Percentiles rank a stretch among this genome's conserved stretches.
Conservation (phyloP, 1,140 invertebrate genomes). For the Caenorhabditis tropicalis region DNA sequence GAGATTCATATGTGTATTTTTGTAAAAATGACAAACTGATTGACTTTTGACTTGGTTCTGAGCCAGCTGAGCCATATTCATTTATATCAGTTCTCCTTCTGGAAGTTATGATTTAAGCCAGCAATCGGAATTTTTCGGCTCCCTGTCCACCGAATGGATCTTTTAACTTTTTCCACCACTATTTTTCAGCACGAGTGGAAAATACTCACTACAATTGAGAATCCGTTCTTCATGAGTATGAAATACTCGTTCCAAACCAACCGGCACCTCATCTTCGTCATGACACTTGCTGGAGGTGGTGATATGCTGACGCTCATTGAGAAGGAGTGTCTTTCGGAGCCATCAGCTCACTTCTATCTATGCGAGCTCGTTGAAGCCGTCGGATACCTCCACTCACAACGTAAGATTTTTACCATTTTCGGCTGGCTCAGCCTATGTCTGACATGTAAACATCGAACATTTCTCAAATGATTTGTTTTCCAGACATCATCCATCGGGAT, state of each 20-base stretch:
- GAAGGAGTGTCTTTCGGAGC: not conserved
- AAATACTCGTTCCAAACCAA: not conserved
- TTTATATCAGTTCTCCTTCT: too few relatives aligned
- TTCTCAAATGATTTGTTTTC: not conserved
- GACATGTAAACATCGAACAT: too few relatives aligned
- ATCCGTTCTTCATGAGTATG: not conserved
- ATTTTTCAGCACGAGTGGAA: constrained; percentile 15
- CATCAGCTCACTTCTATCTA: not conserved
- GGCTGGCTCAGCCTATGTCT: too few relatives aligned
- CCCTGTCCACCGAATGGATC: too few relatives aligned
- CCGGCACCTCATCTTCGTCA: not conserved
- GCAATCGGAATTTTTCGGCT: too few relatives aligned
- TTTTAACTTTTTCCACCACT: too few relatives aligned
- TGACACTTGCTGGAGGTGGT: not conserved
- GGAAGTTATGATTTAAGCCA: too few relatives aligned
- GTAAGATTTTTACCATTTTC: too few relatives aligned
- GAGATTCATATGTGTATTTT: too few relatives aligned
- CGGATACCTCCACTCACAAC: not conserved
- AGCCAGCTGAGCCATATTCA: too few relatives aligned
- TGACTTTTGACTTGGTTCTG: too few relatives aligned
- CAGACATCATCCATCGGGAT: constrained; percentile 1
- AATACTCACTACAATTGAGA: not conserved
- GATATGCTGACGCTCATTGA: not conserved
- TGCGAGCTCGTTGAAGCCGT: not conserved
- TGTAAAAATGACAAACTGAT: too few relatives aligned